Evolutionary conservation across 2,797 vertebrate species (phyloP), one percentile per base, ranked within the genome.

Genomic region (Leptoclinus maculatus): DNA sequence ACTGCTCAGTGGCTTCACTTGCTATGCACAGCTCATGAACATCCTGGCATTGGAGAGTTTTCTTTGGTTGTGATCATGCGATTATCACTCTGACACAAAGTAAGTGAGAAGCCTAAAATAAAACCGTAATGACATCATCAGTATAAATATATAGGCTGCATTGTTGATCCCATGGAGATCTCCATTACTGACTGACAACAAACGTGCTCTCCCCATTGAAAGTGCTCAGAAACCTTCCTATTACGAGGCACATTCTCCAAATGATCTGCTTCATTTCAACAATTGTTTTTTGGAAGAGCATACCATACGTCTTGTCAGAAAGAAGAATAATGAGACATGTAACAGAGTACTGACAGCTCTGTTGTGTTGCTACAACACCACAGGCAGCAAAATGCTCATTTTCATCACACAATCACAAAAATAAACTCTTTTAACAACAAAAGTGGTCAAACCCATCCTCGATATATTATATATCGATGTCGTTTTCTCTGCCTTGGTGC

Each of bases 11-110:
- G 66, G 25, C 66, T 60, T 60, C 41, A 59, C 38, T 58, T 53
- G 19, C 71, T 58, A 67, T 74, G 75, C 72, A 66, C 43, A 74
- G 68, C 63, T 83, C 66, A 54, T 80, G 76, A 73, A 54, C 45
- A 27, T 71, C 38, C 74, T 66, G 66, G 34, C 25, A 27, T 16
- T 2, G 32, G 67, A 67, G 49, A 47, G 47, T 59, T 73, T 67
- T 70, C 73, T 74, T 47, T 9, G 4, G 29, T 25, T 29, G 38
- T 49, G 56, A 67, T 72, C 75, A 51, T 38, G 29, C 67, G 62
- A 77, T 77, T 57, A 47, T 75, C 68, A 45, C 53, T 41, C 57
- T 29, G 60, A 62, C 73, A 83, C 34, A 25, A 72, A 71, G 12
- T n/a, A 45, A 27, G 63, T 68, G 71, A 71, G 57, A 77, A 67